Conservation (phyloP, 2,113 vertebrate genomes). For the Chloroceryle aenea region DNA sequence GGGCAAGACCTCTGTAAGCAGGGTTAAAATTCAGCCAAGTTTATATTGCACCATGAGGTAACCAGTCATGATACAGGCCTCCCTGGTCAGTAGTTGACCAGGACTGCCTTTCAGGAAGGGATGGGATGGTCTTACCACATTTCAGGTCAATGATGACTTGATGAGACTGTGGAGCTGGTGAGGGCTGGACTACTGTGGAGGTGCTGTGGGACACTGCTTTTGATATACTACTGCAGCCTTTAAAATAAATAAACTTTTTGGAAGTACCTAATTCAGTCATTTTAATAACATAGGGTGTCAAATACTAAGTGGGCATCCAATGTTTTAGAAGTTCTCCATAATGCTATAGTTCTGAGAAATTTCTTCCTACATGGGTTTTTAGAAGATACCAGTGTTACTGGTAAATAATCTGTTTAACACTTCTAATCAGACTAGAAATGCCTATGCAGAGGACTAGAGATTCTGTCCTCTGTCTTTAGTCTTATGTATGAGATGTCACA, state of each 20-base stretch:
- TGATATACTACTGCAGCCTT: not conserved
- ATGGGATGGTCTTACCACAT: fast-evolving
- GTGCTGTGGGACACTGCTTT: not conserved
- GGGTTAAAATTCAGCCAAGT: not conserved
- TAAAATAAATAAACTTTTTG: not conserved
- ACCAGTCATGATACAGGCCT: not conserved
- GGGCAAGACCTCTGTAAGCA: not conserved
- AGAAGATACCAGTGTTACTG: not conserved
- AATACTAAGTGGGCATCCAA: fast-evolving
- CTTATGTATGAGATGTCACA: not conserved
- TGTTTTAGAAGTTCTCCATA: not conserved
- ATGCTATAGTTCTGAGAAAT: not conserved
- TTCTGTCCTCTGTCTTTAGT: not conserved
- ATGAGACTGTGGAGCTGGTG: not conserved
- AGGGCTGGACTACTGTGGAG: not conserved
- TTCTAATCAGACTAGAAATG: not conserved
- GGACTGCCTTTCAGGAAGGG: not conserved
- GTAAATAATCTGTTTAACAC: not conserved
- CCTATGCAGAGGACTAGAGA: not conserved
- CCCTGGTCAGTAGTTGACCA: not conserved
- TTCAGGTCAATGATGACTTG: not conserved
- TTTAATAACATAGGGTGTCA: not conserved
- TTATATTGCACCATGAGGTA: fast-evolving
- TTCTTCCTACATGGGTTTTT: not conserved
- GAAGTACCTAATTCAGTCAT: not conserved